Evolutionary conservation across 1,140 invertebrate species (phyloP).

Genomic region (Lordiphosa clarofinis): DNA sequence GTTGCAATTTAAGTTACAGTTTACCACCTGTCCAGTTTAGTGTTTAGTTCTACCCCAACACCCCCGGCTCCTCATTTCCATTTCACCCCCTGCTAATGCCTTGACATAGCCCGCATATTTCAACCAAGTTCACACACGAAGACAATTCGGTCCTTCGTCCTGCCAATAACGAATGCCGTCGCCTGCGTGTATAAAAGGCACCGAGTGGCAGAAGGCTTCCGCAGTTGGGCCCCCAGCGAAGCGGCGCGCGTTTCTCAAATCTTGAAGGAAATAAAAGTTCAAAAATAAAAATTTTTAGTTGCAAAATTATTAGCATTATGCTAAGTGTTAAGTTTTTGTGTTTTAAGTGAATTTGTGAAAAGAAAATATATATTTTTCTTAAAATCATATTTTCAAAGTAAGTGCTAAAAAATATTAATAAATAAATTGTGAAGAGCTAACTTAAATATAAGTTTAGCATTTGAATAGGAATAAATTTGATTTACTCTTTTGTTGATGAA

Average conservation of each 20-base stretch:
- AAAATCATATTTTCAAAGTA: conserved; percentile 7
- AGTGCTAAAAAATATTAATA: background rate
- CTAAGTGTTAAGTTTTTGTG: conserved; percentile 14
- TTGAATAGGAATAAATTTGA: too few species aligned
- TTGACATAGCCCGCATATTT: conserved; percentile 12
- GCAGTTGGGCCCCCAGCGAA: conserved; percentile 57
- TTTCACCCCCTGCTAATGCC: background rate
- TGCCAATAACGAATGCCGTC: conserved; percentile 24
- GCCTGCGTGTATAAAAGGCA: conserved; percentile 58
- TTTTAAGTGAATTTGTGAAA: background rate
- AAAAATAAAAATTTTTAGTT: conserved; percentile 7
- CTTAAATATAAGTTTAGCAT: too few species aligned
- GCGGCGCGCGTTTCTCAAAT: conserved; percentile 64
- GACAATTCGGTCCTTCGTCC: conserved; percentile 25
- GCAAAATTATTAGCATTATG: conserved; percentile 2
- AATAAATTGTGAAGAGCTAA: background rate
- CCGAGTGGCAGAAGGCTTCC: conserved; percentile 25
- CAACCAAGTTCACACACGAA: conserved; percentile 11
- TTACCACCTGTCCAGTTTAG: conserved; percentile 55
- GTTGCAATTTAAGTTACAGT: conserved; percentile 71
- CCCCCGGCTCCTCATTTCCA: conserved; percentile 1
- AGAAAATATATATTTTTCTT: background rate
- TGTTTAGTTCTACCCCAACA: background rate
- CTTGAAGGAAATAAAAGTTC: conserved; percentile 14
- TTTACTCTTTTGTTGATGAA: too few species aligned